phyloP scores from a whole-genome alignment of 2,888 invertebrate species.

The Hecatera dysodea region DNA sequence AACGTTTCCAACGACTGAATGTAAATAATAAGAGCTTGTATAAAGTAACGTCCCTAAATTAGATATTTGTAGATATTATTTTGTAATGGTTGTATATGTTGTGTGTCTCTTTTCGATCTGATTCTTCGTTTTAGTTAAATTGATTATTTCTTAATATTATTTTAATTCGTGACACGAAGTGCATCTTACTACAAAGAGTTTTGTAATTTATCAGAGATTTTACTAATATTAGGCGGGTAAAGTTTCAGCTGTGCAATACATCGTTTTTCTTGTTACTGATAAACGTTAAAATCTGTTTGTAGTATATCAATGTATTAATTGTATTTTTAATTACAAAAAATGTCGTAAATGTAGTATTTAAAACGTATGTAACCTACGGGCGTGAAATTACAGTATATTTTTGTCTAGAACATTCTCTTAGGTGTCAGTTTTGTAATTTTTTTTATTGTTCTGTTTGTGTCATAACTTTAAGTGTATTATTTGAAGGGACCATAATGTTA shows the following conservation, averaged over 20 bases:
- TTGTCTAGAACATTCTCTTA: conserved; percentile 49
- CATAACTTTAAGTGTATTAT: conserved; percentile 76
- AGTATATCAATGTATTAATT: conserved; percentile 36
- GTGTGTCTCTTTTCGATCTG: conserved; percentile 79
- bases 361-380: conserved; percentile 26
- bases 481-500: conserved; percentile 88
- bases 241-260: conserved; percentile 28
- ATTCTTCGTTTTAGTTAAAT: conserved; percentile 68
- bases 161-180: conserved; percentile 75
- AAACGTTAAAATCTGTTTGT: conserved; percentile 39
- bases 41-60: conserved; percentile 73
- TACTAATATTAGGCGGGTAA: conserved; percentile 56
- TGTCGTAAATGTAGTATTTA: conserved; percentile 43
- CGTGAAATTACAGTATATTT: conserved; percentile 54
- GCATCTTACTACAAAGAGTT: conserved; percentile 68
- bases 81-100: conserved; percentile 83
- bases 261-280: conserved; percentile 32
- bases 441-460: conserved; percentile 68
- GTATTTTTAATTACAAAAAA: conserved; percentile 45
- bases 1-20: conserved; percentile 79
- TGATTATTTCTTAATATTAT: conserved; percentile 56
- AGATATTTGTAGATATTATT: conserved; percentile 66
- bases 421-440: conserved; percentile 68
- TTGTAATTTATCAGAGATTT: conserved; percentile 48
- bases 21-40: conserved; percentile 81